Evolutionary conservation across 2,113 vertebrate species (phyloP).

Genomic region (Hippolais icterina): DNA sequence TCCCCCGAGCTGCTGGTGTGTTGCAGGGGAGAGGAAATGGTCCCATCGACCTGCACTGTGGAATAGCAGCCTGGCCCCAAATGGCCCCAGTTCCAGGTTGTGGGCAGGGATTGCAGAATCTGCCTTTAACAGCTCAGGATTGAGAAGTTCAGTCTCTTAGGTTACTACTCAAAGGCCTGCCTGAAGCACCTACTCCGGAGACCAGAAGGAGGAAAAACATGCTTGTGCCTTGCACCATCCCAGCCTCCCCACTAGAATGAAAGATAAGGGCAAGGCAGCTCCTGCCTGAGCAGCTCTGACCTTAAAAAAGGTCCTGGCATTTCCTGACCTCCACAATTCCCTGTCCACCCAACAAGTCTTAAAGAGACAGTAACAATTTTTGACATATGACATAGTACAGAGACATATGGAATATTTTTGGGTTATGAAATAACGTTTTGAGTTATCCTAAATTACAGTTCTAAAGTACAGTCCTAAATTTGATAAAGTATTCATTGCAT

Average conservation of each 20-base stretch:
- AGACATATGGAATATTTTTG: not conserved
- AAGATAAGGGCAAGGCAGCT: not conserved
- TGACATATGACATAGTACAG: rapidly evolving
- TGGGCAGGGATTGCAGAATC: not conserved
- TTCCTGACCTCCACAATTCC: not conserved
- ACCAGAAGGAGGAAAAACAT: not conserved
- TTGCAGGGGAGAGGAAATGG: no score
- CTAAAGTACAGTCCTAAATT: not conserved
- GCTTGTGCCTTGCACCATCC: not conserved
- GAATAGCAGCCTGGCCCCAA: rapidly evolving
- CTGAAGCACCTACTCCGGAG: not conserved
- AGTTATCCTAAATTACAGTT: not conserved
- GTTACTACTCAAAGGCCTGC: rapidly evolving
- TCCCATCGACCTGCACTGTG: rapidly evolving
- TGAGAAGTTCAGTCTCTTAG: rapidly evolving
- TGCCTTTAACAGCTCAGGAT: not conserved
- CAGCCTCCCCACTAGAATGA: not conserved
- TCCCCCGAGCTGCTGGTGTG: rapidly evolving
- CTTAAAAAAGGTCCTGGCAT: not conserved
- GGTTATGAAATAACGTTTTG: not conserved
- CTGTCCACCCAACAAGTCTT: not conserved
- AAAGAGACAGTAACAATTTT: not conserved
- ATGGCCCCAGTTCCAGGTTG: rapidly evolving
- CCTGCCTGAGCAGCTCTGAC: not conserved
- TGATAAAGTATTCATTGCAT: not conserved